Percentiles rank a stretch among this genome's conserved stretches.
These are phyloP conservation scores for Tragulus kanchil DNA, from an alignment of 2,113 vertebrate genomes.

Conservation along the genomic window DNA sequence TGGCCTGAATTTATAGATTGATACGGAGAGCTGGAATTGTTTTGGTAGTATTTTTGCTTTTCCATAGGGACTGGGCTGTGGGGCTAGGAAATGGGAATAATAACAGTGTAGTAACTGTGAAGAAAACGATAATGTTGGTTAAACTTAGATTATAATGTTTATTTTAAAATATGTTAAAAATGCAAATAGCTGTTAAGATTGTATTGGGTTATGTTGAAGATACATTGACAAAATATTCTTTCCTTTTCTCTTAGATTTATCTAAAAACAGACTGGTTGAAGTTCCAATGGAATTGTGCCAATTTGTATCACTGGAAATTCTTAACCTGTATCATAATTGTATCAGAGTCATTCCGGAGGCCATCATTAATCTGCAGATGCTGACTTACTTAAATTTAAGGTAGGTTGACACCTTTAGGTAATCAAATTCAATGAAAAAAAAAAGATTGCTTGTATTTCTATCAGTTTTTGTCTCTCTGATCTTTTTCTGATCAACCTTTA, in stretches of 20 bases:
- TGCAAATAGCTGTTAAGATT: background rate
- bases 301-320: slow-evolving; percentile 95
- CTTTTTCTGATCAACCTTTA: background rate
- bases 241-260: slow-evolving; percentile 91
- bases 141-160: background rate
- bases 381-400: slow-evolving; percentile 97
- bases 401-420: slow-evolving; percentile 81
- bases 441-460: background rate
- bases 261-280: slow-evolving; percentile 95
- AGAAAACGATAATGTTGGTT: background rate
- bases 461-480: background rate
- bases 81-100: background rate
- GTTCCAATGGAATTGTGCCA: slow-evolving; percentile 94
- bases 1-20: background rate
- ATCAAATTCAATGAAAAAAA: background rate
- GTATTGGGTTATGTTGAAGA: background rate
- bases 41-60: background rate
- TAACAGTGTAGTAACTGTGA: background rate
- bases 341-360: slow-evolving; percentile 95
- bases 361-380: slow-evolving; percentile 93
- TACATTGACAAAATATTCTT: slow-evolving; percentile 61
- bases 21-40: background rate
- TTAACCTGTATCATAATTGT: slow-evolving; percentile 98
- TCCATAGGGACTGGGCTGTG: background rate
- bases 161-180: background rate